Evolutionary conservation across 2,888 invertebrate genomes (phyloP).

Genomic region (Trissolcus brochymenae): DNA sequence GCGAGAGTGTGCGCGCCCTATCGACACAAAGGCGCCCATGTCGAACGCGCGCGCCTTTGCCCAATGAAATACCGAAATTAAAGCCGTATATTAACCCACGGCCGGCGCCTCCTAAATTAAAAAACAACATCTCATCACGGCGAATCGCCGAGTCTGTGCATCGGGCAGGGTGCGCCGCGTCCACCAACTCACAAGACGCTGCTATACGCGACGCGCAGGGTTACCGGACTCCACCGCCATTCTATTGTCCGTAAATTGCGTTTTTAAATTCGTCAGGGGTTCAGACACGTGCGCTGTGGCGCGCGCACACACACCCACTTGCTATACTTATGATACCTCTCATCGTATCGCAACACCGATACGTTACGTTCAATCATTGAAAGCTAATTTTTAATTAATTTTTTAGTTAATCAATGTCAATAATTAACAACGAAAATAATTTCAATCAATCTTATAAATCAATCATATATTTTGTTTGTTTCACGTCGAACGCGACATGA

Average conservation of each 20-base stretch:
- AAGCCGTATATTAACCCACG: constrained; percentile 74
- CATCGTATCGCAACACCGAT: too few relatives aligned
- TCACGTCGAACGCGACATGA: too few relatives aligned
- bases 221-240: constrained; percentile 67
- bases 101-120: constrained; percentile 73
- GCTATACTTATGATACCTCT: too few relatives aligned
- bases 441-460: too few relatives aligned
- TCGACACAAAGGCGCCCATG: constrained; percentile 60
- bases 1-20: constrained; percentile 57
- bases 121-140: constrained; percentile 76
- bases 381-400: too few relatives aligned
- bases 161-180: constrained; percentile 50
- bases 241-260: constrained; percentile 73
- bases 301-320: constrained; percentile 55
- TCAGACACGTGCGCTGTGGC: constrained; percentile 63
- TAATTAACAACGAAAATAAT: too few relatives aligned
- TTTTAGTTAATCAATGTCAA: too few relatives aligned
- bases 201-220: constrained; percentile 53
- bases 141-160: constrained; percentile 49
- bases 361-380: too few relatives aligned
- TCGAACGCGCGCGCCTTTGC: constrained; percentile 52
- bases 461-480: too few relatives aligned
- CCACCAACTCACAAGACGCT: constrained; percentile 3
- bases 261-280: constrained; percentile 71
- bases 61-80: constrained; percentile 75